phyloP scores from a whole-genome alignment of 1,140 invertebrate species.

The Meloidogyne chitwoodi region DNA sequence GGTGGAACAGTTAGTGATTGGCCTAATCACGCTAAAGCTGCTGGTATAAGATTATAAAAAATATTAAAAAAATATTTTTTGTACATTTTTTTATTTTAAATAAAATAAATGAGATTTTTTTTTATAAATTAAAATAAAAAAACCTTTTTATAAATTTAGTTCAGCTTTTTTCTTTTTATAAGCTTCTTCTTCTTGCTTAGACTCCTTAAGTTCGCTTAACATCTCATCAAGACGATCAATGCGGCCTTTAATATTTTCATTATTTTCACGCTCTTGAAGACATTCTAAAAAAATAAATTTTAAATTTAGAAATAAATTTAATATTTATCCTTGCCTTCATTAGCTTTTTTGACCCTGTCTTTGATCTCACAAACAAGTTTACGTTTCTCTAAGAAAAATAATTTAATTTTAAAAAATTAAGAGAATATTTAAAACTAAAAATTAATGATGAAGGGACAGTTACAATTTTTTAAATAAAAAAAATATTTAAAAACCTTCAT shows the following conservation, averaged over 20 bases:
- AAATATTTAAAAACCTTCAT: neutral
- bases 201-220: neutral
- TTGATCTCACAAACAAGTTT: neutral
- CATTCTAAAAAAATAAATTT: neutral
- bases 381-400: neutral
- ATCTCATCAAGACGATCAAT: neutral
- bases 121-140: neutral
- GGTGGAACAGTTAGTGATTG: neutral
- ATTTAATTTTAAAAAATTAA: no score
- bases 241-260: neutral
- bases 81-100: no score
- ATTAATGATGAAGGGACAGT: no score
- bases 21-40: conserved; percentile 4
- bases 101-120: neutral
- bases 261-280: neutral
- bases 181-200: neutral
- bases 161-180: neutral
- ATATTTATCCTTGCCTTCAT: neutral
- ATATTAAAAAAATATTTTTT: no score
- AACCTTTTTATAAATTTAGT: neutral
- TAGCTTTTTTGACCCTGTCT: neutral
- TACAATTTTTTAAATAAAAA: no score
- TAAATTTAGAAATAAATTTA: neutral
- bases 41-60: neutral
- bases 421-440: no score